phyloP scores from a whole-genome alignment of 2,797 vertebrate genomes.

The Melanotaenia maccullochi region DNA sequence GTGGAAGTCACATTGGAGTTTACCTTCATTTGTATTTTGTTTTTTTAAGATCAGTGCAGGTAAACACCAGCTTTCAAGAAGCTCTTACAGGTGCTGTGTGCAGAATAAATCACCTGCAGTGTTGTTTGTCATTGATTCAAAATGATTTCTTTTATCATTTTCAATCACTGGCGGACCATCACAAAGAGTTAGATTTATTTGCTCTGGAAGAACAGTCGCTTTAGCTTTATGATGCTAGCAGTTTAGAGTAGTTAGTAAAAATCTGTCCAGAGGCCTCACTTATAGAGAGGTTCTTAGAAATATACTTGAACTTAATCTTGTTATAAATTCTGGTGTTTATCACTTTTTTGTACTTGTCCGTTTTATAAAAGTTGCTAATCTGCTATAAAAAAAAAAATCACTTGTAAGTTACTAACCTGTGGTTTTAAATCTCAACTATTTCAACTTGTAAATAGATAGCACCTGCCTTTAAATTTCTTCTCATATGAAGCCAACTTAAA shows the following conservation, averaged over 20 bases:
- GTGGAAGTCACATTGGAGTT: constrained; percentile 20
- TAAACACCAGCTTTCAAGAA: constrained; percentile 18
- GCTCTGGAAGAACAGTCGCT: constrained; percentile 13
- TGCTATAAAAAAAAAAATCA: background rate
- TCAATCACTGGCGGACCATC: background rate
- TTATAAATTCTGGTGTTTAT: background rate
- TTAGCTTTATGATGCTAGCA: constrained; percentile 5
- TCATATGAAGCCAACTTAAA: background rate
- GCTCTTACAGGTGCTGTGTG: constrained; percentile 39
- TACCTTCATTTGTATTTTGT: constrained; percentile 30
- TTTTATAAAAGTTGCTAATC: background rate
- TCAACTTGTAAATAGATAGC: background rate
- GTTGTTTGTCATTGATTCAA: background rate
- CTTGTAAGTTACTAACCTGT: background rate
- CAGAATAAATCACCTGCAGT: constrained; percentile 19
- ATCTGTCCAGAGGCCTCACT: background rate
- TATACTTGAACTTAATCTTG: background rate
- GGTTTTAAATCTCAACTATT: background rate
- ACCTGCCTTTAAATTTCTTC: background rate
- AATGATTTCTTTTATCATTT: background rate
- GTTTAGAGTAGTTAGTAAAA: background rate
- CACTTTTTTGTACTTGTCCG: background rate
- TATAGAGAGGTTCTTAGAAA: background rate
- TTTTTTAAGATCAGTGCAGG: constrained; percentile 28
- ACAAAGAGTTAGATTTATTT: background rate